Evolutionary conservation across 2,888 invertebrate genomes (phyloP), one percentile per base, ranked within the genome.

Genomic region (Tinea trinotella): DNA sequence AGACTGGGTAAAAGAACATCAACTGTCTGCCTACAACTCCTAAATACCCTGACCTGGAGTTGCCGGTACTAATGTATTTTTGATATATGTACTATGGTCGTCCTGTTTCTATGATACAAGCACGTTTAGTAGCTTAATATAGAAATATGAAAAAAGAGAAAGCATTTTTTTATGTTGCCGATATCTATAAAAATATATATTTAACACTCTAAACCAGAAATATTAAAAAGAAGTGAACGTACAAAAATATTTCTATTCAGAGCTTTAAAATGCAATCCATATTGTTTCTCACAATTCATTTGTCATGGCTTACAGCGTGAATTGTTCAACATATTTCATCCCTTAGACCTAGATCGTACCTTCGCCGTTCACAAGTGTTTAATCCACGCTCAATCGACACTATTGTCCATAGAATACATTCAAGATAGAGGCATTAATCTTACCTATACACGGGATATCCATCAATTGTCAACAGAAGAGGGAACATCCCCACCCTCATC

Each of bases 381-480:
- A 46, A 44, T 46, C 46, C 48, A 24, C 10, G 35, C 7, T 54
- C 15, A 40, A 52, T 53, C 35, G 36, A 30, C 52, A 52, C 53
- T 48, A 49, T 53, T 54, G 56, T 54, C 36, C 12, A 6, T 24
- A 15, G 50, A 24, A 4, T 48, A 18, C 18, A 48, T 40, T 49
- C 19, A 12, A 52, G 19, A 52, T 24, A 17, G 40, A 46, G 22
- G 53, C 82, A 85, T 85, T 84, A 85, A 84, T 85, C 83, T 81
- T 78, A 80, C 76, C 83, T 82, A 79, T 80, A 83, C 82, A 79
- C 78, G 80, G 77, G 80, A 81, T 79, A 84, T 84, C 84, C 84
- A 85, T 85, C 84, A 85, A 81, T 82, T 84, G 84, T 85, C 84
- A 84, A 85, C 84, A 83, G 76, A 77, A 76, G 69, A 66, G 68